Evolutionary conservation across 2,113 vertebrate genomes (phyloP), one percentile per base, ranked within the genome.

Genomic region (Dasyornis broadbenti): DNA sequence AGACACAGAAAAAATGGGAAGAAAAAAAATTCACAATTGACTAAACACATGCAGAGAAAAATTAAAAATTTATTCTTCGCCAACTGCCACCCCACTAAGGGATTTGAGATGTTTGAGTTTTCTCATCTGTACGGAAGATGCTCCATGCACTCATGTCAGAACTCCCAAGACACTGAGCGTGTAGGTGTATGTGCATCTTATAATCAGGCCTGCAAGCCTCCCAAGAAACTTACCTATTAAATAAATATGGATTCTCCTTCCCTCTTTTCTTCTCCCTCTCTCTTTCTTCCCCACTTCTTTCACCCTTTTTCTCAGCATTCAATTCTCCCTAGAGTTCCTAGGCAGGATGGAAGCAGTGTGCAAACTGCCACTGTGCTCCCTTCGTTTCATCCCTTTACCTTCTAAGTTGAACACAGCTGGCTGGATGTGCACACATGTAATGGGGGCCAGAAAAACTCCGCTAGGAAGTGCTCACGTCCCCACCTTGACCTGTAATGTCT

Each of bases 61-160:
- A 93, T n/a, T 52, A 70, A 92, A 90, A 73, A 88, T 54, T 50
- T 35, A 72, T 90, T 82, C 35, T 86, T 86, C 81, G 71, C 47
- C 68, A 90, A 59, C 63, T 80, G 57, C 27, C 68, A 82, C 24
- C 23, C 16, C 35, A 60, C 59, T 63, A 37, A 80, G 82, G 50
- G 60, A 90, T 73, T 35, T 85, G 53, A 94, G 73, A 80, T 40
- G 50, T 28, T 45, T 42, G 37, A 72, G 6, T 89, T 91, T 79
- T 86, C 28, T 79, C 42, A 61, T n/a, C 53, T 72, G 17, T 45
- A 71, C 18, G 82, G 71, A 91, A 63, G 45, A 70, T 52, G 71
- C 15, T 64, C 12, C 33, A 39, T 71, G 52, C 19, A 11, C 45
- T 23, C 2, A 15, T 45, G n/a, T 39, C 3, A 3, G 28, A 50